Evolutionary conservation across 2,113 vertebrate genomes (phyloP).

Genomic region (Myotis brandtii): DNA sequence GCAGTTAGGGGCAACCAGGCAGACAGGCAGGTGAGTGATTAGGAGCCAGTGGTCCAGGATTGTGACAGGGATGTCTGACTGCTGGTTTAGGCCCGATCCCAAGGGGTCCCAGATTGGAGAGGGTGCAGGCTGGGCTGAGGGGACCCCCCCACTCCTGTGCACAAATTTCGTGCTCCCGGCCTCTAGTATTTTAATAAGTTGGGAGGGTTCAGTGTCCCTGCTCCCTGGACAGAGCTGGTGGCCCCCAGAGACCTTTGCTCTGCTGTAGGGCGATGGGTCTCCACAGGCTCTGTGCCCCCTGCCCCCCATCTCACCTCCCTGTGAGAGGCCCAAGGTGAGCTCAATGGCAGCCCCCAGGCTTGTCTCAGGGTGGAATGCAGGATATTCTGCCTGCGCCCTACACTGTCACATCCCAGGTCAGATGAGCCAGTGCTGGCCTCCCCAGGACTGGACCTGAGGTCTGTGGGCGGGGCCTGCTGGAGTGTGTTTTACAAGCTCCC

Average conservation of each 20-base stretch:
- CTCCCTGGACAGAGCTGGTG: background rate
- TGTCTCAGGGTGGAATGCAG: background rate
- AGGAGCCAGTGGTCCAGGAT: too few relatives aligned
- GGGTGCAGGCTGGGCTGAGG: too few relatives aligned
- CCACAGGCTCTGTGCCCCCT: background rate
- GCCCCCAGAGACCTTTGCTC: background rate
- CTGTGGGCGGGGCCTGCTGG: background rate
- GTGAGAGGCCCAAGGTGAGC: background rate
- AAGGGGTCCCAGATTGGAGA: too few relatives aligned
- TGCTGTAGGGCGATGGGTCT: background rate
- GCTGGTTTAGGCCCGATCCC: too few relatives aligned
- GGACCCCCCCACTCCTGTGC: too few relatives aligned
- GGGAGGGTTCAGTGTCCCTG: background rate
- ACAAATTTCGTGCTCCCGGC: too few relatives aligned
- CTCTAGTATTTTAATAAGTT: background rate
- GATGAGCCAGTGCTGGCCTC: background rate
- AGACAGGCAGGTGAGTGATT: too few relatives aligned
- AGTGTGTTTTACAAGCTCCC: background rate
- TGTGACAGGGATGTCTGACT: too few relatives aligned
- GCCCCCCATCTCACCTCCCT: background rate
- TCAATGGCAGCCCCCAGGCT: background rate
- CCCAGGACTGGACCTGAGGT: background rate
- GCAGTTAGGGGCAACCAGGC: too few relatives aligned
- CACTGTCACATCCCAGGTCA: background rate
- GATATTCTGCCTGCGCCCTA: background rate